Evolutionary conservation across 37 sponge, comb jelly and placozoan genomes (phyloP), one percentile per base, ranked within the genome.

Genomic region (Mnemiopsis leidyi): DNA sequence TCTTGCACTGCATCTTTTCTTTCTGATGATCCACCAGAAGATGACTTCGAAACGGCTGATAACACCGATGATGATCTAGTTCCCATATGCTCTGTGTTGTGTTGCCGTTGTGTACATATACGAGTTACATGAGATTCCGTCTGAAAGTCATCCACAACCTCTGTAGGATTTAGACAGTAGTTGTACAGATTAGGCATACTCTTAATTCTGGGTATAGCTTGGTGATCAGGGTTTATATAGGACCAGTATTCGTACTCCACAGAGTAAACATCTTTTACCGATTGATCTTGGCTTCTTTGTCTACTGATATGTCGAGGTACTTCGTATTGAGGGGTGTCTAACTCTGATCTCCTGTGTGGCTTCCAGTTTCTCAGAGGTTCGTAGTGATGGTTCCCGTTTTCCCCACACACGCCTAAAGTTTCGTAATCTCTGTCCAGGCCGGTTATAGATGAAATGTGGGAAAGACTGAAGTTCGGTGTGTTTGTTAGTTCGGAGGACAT

Each of bases 391-490:
- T 48, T 13, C 13, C 13, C 61, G 5, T 48, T 5, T 13, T 48
- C 61, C 61, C 5, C 61, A 48, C 9, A 5, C 13, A 48, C 61
- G 9, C 13, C 61, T 48, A 48, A 48, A 18, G 61, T 48, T 48
- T 48, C 61, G 13, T 48, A 48, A 71, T n/a, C 75, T n/a, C 26
- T n/a, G 20, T 29, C 75, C 7, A 71, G 20, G 21, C 30, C 75
- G 20, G 75, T 71, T n/a, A 71, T 28, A 23, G 75, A 71, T 23
- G 75, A 71, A 71, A 71, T 71, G 20, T 71, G 75, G 3, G 75
- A 71, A 24, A 71, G 75, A 28, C 61, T 48, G 61, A 48, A 13
- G 61, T 48, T 13, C 61, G 5, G 61, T 48, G 61, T 18, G 13
- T 48, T 48, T 18, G 61, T 18, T 13, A 48, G 61, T 18, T 48